A percentile compares a stretch with the other conserved stretches of the same genome.
These are phyloP conservation scores for Arbacia lixula DNA, from an alignment of 53 echinoderm and acorn worm species.

Conservation along the genomic window DNA sequence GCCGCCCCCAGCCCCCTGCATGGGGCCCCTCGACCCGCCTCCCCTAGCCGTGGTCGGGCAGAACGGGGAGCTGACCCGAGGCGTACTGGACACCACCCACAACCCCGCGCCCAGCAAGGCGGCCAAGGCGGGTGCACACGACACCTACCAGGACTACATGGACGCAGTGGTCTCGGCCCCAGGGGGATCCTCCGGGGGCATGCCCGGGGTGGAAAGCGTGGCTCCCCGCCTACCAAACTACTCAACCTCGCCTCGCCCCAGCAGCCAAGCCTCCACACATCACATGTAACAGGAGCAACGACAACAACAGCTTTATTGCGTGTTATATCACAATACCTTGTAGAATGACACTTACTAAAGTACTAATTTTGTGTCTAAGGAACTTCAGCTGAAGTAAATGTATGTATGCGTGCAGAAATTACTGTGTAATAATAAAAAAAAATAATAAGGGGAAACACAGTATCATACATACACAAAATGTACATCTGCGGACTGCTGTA, in stretches of 20 bases:
- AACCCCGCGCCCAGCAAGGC: conserved; percentile 5
- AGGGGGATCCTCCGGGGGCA: background rate
- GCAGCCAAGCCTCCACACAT: no score
- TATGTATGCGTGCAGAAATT: no score
- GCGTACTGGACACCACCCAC: conserved; percentile 9
- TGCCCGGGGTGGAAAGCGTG: conserved; percentile 8
- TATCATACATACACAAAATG: no score
- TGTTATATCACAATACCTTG: no score
- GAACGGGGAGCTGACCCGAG: background rate
- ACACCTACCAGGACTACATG: conserved; percentile 28
- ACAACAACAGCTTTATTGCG: no score
- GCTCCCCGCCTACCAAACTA: background rate
- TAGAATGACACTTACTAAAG: no score
- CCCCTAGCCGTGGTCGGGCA: conserved; percentile 11
- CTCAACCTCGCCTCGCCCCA: background rate
- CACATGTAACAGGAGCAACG: no score
- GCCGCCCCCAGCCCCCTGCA: background rate
- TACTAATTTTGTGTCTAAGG: no score
- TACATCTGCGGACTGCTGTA: no score
- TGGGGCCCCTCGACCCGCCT: conserved; percentile 28
- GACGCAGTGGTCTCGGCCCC: conserved; percentile 8
- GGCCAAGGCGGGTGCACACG: conserved; percentile 6
- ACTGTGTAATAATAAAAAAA: no score
- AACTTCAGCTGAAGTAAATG: no score
- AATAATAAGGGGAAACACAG: no score